Conservation (phyloP, 2,888 invertebrate genomes). For the Cactoblastis cactorum region DNA sequence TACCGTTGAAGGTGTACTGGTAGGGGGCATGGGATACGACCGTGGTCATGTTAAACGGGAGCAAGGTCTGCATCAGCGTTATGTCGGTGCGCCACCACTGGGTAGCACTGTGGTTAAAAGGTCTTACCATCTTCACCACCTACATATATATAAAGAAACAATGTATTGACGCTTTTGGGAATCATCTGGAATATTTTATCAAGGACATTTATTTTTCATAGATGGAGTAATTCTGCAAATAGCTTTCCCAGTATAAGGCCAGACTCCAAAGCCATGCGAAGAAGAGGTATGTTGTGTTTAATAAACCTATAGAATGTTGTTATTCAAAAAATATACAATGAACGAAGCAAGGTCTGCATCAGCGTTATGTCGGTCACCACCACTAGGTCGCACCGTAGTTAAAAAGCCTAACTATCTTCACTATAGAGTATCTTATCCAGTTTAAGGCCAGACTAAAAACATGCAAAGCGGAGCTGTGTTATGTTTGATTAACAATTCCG, state of each 20-base stretch:
- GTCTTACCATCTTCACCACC: constrained; percentile 59
- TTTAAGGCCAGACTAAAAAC: too few relatives aligned
- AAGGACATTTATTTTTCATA: too few relatives aligned
- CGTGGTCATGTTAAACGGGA: constrained; percentile 50
- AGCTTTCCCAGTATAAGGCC: too few relatives aligned
- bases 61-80: constrained; percentile 53
- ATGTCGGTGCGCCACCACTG: constrained; percentile 63
- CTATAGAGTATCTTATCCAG: too few relatives aligned
- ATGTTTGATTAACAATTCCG: too few relatives aligned
- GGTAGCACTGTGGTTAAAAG: constrained; percentile 46
- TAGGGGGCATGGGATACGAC: constrained; percentile 32
- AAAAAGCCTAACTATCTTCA: constrained; percentile 55
- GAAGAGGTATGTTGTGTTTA: too few relatives aligned
- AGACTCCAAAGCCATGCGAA: too few relatives aligned
- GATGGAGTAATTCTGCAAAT: too few relatives aligned
- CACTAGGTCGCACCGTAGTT: constrained; percentile 50
- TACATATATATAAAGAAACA: constrained; percentile 20
- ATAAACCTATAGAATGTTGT: too few relatives aligned
- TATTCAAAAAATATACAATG: too few relatives aligned
- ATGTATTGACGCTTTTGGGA: neutral
- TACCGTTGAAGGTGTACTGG: neutral
- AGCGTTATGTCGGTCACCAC: constrained; percentile 63
- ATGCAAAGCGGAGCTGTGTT: too few relatives aligned
- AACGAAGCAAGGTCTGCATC: constrained; percentile 54
- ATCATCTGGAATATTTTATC: too few relatives aligned